Base-by-base conservation (phyloP, 2,888 invertebrate genomes). In the Pilophorus perplexus region DNA sequence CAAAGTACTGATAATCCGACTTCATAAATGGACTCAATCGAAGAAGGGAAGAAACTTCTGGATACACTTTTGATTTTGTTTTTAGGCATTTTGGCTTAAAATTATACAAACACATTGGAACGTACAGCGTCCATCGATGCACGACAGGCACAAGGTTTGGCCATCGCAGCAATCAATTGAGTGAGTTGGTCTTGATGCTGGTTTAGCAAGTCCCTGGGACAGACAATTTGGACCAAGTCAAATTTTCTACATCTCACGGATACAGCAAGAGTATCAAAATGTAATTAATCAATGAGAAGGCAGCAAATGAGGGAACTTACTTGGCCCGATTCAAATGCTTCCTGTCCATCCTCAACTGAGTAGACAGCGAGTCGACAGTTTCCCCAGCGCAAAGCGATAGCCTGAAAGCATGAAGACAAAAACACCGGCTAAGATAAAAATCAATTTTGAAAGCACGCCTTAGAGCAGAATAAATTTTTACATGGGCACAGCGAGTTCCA, bases 171-270 rank as follows among this genome's bases (percentile, higher is more conserved):
- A 3, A 52, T 28, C 28, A 52, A 18, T 14, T 28, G n/a, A 10
- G 52, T 52, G 16, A 28, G 10, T 27, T 52, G 52, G 16, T 52
- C 52, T 52, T 52, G 52, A 18, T 52, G 28, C 10, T 28, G 28
- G 2, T 4, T 28, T 10, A 52, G 14, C 1, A 52, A 10, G 5
- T 52, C 52, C 52, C 52, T 52, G 18, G 14, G 25, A 46, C n/a
- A n/a, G n/a, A n/a, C n/a, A n/a, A n/a, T n/a, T n/a, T n/a, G n/a
- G n/a, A n/a, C n/a, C n/a, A n/a, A n/a, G n/a, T n/a, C n/a, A n/a
- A n/a, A n/a, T n/a, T n/a, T n/a, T n/a, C n/a, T n/a, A n/a, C n/a
- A n/a, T n/a, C n/a, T n/a, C n/a, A n/a, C n/a, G n/a, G n/a, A n/a
- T n/a, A n/a, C n/a, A n/a, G n/a, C n/a, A n/a, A 33, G 6, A 6